Evolutionary conservation across 2,888 invertebrate species (phyloP), one percentile per base, ranked within the genome.

Genomic region (Cephus rjabovi): DNA sequence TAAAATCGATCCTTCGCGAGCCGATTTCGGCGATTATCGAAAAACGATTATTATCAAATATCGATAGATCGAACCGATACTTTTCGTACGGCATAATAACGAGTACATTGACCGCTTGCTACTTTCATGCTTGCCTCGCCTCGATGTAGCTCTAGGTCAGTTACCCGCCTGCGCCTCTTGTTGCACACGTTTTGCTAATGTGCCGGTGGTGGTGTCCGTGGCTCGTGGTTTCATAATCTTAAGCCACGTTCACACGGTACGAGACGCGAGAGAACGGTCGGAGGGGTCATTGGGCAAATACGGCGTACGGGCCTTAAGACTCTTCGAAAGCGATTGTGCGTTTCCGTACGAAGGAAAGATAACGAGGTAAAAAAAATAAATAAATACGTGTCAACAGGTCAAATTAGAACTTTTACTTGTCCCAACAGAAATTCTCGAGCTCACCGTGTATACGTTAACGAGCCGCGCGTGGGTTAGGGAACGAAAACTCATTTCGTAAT

Each of bases 121-220:
- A 76, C 80, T 83, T 81, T 75, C 82, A 40, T 73, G 76, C 73
- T 40, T 77, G 81, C 79, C 81, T 40, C 40, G 15, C 40, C 40
- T 78, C 75, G 75, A 82, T 79, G 79, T 83, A 84, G 81, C 81
- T 80, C 84, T 84, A 83, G 86, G 86, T 87, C 87, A 85, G 87
- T 86, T 86, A 86, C 86, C 85, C 82, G 86, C 79, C 81, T 79
- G 80, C 73, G 76, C 74, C 77, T 73, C 78, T 76, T 69, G 75
- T 40, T 73, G 78, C 73, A 69, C 75, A 78, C 76, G 15, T 73
- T 76, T 74, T 33, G 77, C 75, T 79, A 76, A 78, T 80, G 78
- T 76, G 37, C 75, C 73, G n/a, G 34, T 70, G n/a, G 34, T 70
- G n/a, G 34, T 68, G 77, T 75, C 37, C 34, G 68, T 37, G 34